Evolutionary conservation across 2,888 invertebrate genomes (phyloP).

Genomic region (Epicampocera succincta): DNA sequence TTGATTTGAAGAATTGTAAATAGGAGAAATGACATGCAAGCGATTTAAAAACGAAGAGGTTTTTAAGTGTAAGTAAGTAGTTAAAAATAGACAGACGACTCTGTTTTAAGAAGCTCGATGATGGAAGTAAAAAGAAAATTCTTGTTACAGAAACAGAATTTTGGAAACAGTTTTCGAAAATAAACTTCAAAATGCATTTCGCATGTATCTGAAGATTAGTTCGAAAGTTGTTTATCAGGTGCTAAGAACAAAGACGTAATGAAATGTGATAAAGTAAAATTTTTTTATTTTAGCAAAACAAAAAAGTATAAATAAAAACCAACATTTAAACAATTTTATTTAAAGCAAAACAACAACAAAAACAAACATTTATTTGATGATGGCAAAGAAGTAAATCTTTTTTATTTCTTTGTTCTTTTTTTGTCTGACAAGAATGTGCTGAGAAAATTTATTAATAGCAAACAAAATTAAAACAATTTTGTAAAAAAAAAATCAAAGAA

Average conservation of each 20-base stretch:
- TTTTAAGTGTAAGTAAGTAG: constrained; percentile 51
- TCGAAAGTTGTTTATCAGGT: constrained; percentile 74
- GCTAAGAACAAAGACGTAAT: constrained; percentile 82
- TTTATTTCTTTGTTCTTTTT: background rate
- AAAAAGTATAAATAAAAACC: constrained; percentile 20
- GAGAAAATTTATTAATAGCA: constrained; percentile 68
- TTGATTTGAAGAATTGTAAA: constrained; percentile 49
- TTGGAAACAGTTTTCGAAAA: constrained; percentile 65
- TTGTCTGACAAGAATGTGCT: constrained; percentile 68
- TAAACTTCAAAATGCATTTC: constrained; percentile 67
- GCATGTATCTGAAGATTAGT: constrained; percentile 52
- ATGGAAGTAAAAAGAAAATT: constrained; percentile 2
- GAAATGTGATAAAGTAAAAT: constrained; percentile 80
- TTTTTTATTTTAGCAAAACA: constrained; percentile 62
- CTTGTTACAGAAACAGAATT: constrained; percentile 43
- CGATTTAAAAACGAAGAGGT: constrained; percentile 43
- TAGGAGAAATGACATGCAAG: constrained; percentile 15
- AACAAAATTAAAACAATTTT: constrained; percentile 67
- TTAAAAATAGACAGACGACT: constrained; percentile 41
- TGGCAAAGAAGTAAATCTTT: background rate
- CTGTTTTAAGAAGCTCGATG: constrained; percentile 32
- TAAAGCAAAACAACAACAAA: background rate
- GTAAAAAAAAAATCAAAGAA: constrained; percentile 68
- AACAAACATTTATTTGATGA: constrained; percentile 24
- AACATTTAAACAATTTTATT: background rate